A percentile compares a stretch with the other conserved stretches of the same genome.
These are phyloP conservation scores for Sebastes cheni DNA, from an alignment of 2,797 vertebrate species.

Conservation along the genomic window DNA sequence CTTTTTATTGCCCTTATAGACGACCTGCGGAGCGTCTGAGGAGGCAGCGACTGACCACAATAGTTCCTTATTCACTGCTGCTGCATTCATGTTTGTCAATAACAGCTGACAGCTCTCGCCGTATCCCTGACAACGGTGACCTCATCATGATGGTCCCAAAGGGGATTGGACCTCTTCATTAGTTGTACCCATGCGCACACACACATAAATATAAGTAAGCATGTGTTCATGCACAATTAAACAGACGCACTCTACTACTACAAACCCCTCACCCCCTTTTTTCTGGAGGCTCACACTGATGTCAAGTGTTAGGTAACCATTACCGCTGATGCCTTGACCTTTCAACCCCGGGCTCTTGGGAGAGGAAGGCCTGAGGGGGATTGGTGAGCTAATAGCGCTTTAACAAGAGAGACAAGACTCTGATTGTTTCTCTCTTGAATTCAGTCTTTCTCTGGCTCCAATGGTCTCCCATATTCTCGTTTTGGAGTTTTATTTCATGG, in stretches of 20 bases:
- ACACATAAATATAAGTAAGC: conserved; percentile 3
- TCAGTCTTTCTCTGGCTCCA: neutral
- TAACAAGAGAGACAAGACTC: conserved; percentile 34
- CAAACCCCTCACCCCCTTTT: neutral
- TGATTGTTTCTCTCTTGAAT: conserved; percentile 15
- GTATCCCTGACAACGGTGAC: conserved; percentile 66
- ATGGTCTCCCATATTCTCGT: neutral
- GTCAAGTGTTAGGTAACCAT: conserved; percentile 82
- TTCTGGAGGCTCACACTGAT: conserved; percentile 41
- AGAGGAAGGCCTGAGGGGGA: conserved; percentile 60
- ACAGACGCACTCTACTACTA: conserved; percentile 7
- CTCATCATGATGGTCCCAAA: conserved; percentile 48
- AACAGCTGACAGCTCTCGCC: conserved; percentile 44
- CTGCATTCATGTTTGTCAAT: conserved; percentile 50
- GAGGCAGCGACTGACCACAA: conserved; percentile 30
- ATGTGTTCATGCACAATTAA: conserved; percentile 28
- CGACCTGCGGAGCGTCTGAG: conserved; percentile 40
- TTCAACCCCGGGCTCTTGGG: conserved; percentile 58
- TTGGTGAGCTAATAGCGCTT: conserved; percentile 40
- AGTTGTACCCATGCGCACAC: neutral
- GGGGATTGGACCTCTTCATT: conserved; percentile 30
- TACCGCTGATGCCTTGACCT: conserved; percentile 73
- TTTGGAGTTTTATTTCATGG: neutral
- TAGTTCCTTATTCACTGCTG: conserved; percentile 27
- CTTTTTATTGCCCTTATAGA: conserved; percentile 53